Evolutionary conservation across 1,140 invertebrate species (phyloP), one percentile per base, ranked within the genome.

Genomic region (Cotesia vestalis): DNA sequence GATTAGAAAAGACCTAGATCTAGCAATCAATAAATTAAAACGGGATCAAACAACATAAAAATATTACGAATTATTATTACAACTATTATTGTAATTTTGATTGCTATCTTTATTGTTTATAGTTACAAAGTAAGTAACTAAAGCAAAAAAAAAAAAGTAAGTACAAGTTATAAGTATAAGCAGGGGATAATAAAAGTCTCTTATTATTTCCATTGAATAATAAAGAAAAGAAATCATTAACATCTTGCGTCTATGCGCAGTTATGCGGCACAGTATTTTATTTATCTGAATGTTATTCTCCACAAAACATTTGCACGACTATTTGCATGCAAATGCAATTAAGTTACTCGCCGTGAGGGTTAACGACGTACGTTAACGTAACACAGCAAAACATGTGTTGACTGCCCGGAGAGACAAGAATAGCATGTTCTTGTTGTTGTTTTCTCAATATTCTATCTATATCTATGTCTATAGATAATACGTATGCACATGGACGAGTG

Each of bases 261-360:
- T 72, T 72, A 72, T 59, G 35, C 70, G 36, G 67, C 52, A 46
- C 9, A 69, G n/a, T 51, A 11, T 61, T 20, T 57, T 52, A 11
- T 60, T 46, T 17, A 46, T 46, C 11, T 46, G 6, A 46, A 11
- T 46, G 1, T 9, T 46, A 46, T 46, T 9, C 40, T 46, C 40
- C 11, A 9, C 40, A 2, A 46, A 66, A 72, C 62, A 74, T 78
- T 79, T 75, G 78, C 77, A 79, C 75, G 71, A 75, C 53, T 71
- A 82, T 84, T 84, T 83, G 81, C 81, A 84, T 85, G 73, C 67
- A 80, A 77, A 75, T 69, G 81, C 77, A 84, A 85, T 84, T 84
- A 85, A 83, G 80, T 78, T 78, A 40, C 61, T 73, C 75, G 57
- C 57, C 57, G 57, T 35, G 36, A 40, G 60, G 60, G 36, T 62